A percentile compares a stretch with the other conserved stretches of the same genome.
Conservation (phyloP, 2,113 vertebrate genomes). For the Platysteira castanea region DNA sequence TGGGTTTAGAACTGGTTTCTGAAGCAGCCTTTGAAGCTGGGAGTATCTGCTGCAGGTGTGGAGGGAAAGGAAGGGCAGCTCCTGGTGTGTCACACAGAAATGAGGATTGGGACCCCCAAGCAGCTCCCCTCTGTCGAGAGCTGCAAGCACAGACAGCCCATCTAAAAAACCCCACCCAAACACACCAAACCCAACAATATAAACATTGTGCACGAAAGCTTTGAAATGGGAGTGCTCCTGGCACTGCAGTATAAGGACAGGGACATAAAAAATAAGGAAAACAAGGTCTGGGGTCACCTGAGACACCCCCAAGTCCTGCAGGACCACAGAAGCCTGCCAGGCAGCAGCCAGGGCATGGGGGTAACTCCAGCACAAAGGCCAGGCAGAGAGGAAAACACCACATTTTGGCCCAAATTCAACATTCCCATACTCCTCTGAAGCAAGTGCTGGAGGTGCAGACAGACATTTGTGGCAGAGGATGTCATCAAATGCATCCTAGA, state of each 20-base stretch:
- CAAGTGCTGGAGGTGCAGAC: accelerated
- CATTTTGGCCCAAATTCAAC: background rate
- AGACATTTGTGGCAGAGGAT: background rate
- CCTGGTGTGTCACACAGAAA: background rate
- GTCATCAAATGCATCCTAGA: background rate
- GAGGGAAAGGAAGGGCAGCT: background rate
- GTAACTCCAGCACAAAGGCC: background rate
- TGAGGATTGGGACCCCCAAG: background rate
- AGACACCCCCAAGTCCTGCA: background rate
- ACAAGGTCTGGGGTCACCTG: background rate
- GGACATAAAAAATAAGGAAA: background rate
- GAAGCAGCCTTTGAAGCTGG: background rate
- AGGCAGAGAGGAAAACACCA: background rate
- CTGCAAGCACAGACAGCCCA: background rate
- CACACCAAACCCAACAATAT: background rate
- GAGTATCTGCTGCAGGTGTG: background rate
- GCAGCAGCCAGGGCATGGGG: background rate
- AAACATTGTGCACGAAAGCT: background rate
- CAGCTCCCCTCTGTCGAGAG: background rate
- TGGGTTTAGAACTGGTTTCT: background rate
- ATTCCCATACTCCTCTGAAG: background rate
- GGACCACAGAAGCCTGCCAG: background rate
- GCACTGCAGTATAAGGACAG: accelerated
- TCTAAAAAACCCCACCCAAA: background rate
- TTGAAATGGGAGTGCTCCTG: background rate